Conservation (phyloP, 2,113 vertebrate species). For the Syrmaticus mikado region DNA sequence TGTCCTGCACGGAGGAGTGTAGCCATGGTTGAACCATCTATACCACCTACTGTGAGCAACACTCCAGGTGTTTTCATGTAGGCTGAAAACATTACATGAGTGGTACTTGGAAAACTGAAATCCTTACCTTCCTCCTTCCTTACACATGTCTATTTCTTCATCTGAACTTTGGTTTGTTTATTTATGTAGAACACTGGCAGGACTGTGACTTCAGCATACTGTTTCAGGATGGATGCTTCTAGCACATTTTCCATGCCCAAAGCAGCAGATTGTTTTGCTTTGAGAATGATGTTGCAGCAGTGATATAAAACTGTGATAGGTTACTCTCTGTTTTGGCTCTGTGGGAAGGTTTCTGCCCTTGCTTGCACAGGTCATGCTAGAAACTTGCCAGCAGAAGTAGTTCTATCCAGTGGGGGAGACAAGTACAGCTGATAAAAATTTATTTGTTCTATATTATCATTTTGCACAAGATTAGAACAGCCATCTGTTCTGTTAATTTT, state of each 20-base stretch:
- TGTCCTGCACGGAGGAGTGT: not conserved
- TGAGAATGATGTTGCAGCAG: not conserved
- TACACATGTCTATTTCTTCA: fast-evolving
- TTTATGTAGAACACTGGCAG: not conserved
- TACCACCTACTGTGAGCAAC: not conserved
- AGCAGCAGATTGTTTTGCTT: not conserved
- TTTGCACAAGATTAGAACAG: slow-evolving; percentile 56
- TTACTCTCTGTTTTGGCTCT: not conserved
- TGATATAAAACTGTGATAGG: not conserved
- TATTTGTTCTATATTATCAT: slow-evolving; percentile 9
- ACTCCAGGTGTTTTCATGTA: not conserved
- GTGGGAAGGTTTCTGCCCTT: not conserved
- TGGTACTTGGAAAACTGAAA: not conserved
- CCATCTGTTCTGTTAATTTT: slow-evolving; percentile 73
- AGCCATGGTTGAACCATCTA: not conserved
- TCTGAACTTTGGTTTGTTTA: not conserved
- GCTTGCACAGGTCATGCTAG: not conserved
- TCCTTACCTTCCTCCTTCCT: not conserved
- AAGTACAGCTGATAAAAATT: slow-evolving; percentile 44
- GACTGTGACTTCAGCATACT: not conserved
- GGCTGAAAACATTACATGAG: not conserved
- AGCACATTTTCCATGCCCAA: not conserved
- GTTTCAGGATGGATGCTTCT: not conserved
- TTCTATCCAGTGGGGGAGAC: not conserved
- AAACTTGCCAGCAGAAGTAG: slow-evolving; percentile 1